Conservation (phyloP, 2,888 invertebrate species). For the Aporophyla nigra region DNA sequence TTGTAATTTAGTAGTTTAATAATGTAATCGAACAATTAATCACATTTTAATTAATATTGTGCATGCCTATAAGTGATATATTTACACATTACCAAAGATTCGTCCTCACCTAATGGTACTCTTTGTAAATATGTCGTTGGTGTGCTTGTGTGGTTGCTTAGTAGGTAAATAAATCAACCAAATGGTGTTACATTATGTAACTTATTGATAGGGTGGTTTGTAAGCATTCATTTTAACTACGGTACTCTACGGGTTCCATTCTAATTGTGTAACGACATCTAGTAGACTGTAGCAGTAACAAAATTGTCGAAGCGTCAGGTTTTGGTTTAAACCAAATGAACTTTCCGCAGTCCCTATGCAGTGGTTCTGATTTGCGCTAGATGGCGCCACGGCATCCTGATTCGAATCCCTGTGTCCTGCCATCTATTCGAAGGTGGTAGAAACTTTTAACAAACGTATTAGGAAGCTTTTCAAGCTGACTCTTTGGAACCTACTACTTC, state of each 20-base stretch:
- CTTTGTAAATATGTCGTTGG: too few relatives aligned
- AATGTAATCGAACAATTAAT: too few relatives aligned
- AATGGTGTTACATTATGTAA: too few relatives aligned
- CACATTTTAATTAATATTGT: too few relatives aligned
- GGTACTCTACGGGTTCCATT: accelerated
- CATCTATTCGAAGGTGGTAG: conserved; percentile 15
- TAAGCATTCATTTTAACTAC: neutral
- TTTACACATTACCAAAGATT: too few relatives aligned
- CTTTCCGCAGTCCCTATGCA: neutral
- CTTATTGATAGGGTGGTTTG: neutral
- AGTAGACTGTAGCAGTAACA: neutral
- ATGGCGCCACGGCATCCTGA: neutral
- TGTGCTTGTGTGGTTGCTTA: too few relatives aligned
- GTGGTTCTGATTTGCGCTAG: conserved; percentile 3
- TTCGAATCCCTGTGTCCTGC: neutral
- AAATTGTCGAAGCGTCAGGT: neutral
- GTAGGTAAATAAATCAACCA: too few relatives aligned
- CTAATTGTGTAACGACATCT: conserved; percentile 33
- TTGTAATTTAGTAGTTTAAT: too few relatives aligned
- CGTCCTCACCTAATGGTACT: too few relatives aligned
- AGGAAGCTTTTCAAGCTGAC: neutral
- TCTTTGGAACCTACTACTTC: too few relatives aligned
- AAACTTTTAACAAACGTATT: neutral
- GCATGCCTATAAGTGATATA: too few relatives aligned
- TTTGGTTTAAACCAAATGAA: neutral